Conservation (phyloP, 2,888 invertebrate species). For the Nysson spinosus region DNA sequence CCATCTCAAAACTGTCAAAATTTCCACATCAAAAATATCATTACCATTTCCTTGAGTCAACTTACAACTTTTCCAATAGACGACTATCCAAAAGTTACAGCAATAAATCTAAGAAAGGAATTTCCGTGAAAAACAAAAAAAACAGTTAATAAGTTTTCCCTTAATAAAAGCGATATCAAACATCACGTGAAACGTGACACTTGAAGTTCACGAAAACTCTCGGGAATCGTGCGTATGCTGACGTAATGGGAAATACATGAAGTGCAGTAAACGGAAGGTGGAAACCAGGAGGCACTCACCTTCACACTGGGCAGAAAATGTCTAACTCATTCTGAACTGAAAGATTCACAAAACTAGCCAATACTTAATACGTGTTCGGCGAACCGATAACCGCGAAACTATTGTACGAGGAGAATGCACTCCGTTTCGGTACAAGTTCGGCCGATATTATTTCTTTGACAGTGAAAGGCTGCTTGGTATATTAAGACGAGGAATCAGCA, state of each 20-base stretch:
- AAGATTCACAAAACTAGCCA: slow-evolving; percentile 36
- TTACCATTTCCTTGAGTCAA: too few relatives aligned
- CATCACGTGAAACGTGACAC: background rate
- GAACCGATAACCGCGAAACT: slow-evolving; percentile 52
- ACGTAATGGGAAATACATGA: slow-evolving; percentile 1
- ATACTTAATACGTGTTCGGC: slow-evolving; percentile 42
- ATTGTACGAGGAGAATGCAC: slow-evolving; percentile 44
- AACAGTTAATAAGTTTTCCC: too few relatives aligned
- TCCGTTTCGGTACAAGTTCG: slow-evolving; percentile 50
- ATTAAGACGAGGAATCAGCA: slow-evolving; percentile 73
- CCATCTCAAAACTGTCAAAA: too few relatives aligned
- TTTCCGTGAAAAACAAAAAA: too few relatives aligned
- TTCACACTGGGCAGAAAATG: slow-evolving; percentile 32
- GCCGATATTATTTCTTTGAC: slow-evolving; percentile 65
- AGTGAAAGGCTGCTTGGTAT: slow-evolving; percentile 75
- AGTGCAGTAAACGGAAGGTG: slow-evolving; percentile 8
- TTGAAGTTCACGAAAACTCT: background rate
- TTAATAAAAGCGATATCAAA: too few relatives aligned
- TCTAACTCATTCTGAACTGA: slow-evolving; percentile 20
- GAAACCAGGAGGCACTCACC: slow-evolving; percentile 37
- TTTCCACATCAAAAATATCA: too few relatives aligned
- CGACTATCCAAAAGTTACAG: too few relatives aligned
- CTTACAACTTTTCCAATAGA: too few relatives aligned
- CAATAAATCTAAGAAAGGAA: too few relatives aligned
- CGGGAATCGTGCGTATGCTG: background rate